A percentile compares a stretch with the other conserved stretches of the same genome.
Evolutionary conservation across 2,113 vertebrate genomes (phyloP).

Genomic region (Malurus alboscapulatus): DNA sequence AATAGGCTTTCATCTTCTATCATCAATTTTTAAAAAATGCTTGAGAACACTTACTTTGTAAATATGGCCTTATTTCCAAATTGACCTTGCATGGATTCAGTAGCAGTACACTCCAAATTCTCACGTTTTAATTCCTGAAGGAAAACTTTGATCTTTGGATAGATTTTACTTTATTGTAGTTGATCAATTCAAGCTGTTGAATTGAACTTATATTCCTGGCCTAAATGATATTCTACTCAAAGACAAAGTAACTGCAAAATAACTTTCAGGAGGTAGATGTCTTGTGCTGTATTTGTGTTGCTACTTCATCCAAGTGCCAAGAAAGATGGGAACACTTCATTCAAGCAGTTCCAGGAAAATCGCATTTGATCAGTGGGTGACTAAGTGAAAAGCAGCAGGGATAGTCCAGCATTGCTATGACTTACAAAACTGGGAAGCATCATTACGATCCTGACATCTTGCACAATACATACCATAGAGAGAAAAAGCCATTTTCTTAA

Average conservation of each 20-base stretch:
- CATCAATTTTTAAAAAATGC: conserved; percentile 13
- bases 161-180: not conserved
- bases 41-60: conserved; percentile 38
- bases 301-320: not conserved
- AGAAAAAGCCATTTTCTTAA: not conserved
- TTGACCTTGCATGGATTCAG: not conserved
- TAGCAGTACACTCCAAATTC: not conserved
- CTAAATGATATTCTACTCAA: not conserved
- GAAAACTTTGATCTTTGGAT: conserved; percentile 36
- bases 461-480: not conserved
- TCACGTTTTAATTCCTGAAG: not conserved
- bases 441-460: not conserved
- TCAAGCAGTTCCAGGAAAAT: conserved; percentile 23
- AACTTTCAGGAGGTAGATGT: not conserved
- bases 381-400: conserved; percentile 6
- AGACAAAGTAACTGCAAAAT: not conserved
- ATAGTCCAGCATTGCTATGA: not conserved
- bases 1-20: conserved; percentile 44
- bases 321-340: conserved; percentile 4
- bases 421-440: not conserved
- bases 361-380: not conserved
- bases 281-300: not conserved
- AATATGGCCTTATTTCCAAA: conserved; percentile 27
- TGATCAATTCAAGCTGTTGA: conserved; percentile 31
- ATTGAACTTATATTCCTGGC: not conserved